These are phyloP conservation scores for Andrena trimmerana DNA, from an alignment of 2,888 invertebrate species.

Conservation along the genomic window DNA sequence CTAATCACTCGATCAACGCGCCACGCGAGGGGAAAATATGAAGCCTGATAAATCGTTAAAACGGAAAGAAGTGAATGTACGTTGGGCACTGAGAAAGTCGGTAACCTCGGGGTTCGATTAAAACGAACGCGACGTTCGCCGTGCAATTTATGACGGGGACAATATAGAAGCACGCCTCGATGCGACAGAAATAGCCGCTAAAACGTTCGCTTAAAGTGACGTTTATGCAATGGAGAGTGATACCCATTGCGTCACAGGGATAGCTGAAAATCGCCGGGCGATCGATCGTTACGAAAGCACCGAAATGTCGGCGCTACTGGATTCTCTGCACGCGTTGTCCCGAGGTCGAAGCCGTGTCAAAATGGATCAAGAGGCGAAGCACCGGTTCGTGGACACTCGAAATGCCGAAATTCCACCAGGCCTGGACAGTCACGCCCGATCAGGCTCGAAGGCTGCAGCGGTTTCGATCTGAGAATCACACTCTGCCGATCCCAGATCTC, in stretches of 20 bases:
- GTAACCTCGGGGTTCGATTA: slow-evolving; percentile 21
- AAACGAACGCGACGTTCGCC: neutral
- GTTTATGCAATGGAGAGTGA: neutral
- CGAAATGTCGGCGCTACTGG: slow-evolving; percentile 26
- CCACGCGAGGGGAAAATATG: neutral
- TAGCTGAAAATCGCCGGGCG: slow-evolving; percentile 36
- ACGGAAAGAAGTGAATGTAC: neutral
- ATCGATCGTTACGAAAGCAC: slow-evolving; percentile 42
- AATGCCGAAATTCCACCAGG: slow-evolving; percentile 25
- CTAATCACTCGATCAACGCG: neutral
- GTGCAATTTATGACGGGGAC: neutral
- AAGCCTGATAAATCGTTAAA: neutral
- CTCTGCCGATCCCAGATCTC: neutral
- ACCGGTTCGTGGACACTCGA: neutral
- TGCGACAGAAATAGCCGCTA: neutral
- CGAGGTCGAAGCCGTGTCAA: slow-evolving; percentile 47
- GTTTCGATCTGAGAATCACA: neutral
- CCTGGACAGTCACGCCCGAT: slow-evolving; percentile 39
- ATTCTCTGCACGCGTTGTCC: slow-evolving; percentile 56
- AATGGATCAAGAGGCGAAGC: slow-evolving; percentile 49
- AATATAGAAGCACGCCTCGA: neutral
- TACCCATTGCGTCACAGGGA: slow-evolving; percentile 6
- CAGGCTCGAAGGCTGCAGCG: slow-evolving; percentile 4
- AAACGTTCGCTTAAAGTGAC: neutral
- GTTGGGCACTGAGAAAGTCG: neutral